Evolutionary conservation across 2,113 vertebrate species (phyloP).

Genomic region (Entomyzon cyanotis): DNA sequence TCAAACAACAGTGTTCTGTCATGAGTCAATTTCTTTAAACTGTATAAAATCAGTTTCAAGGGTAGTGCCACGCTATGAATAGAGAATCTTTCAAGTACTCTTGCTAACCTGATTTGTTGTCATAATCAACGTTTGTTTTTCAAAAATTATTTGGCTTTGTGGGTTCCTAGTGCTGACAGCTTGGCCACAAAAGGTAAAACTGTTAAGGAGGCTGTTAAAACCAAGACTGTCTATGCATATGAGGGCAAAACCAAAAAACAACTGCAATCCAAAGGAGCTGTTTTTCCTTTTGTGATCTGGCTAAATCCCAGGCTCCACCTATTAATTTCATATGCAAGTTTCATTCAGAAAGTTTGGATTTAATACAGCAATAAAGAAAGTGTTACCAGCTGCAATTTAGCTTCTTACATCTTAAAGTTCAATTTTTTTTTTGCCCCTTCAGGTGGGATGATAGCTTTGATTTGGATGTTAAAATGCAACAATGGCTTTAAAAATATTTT

Average conservation of each 20-base stretch:
- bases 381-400: not conserved
- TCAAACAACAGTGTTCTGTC: not conserved
- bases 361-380: not conserved
- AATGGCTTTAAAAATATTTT: not conserved
- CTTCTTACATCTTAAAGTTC: not conserved
- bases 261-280: not conserved
- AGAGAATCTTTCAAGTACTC: not conserved
- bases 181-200: not conserved
- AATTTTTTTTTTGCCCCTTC: not conserved
- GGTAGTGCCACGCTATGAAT: not conserved
- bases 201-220: not conserved
- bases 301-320: not conserved
- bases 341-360: not conserved
- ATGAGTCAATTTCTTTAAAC: not conserved
- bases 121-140: not conserved
- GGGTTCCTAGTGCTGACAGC: not conserved
- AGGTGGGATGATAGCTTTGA: not conserved
- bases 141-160: not conserved
- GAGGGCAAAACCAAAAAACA: not conserved
- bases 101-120: not conserved
- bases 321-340: not conserved
- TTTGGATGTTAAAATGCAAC: not conserved
- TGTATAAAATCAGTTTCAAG: not conserved
- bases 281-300: not conserved
- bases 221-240: not conserved